These are phyloP conservation scores for Halesus radiatus DNA, from an alignment of 1,140 invertebrate species.

Conservation along the genomic window DNA sequence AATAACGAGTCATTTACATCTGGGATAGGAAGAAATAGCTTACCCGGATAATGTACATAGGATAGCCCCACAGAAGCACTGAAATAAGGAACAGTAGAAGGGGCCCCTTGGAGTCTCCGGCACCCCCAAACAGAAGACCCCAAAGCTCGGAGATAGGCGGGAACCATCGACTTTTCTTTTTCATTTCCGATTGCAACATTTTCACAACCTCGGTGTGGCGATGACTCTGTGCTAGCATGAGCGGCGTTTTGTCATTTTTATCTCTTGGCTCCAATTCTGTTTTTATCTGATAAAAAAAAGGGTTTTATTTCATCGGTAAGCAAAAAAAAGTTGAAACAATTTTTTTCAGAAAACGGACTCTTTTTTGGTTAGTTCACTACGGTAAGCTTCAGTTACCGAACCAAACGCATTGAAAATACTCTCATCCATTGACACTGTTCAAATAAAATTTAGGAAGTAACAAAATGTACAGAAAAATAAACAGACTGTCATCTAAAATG, in stretches of 20 bases:
- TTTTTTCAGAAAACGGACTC: too few relatives aligned
- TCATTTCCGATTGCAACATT: constrained; percentile 84
- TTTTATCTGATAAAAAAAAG: constrained; percentile 73
- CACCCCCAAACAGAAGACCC: constrained; percentile 91
- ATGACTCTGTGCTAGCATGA: constrained; percentile 89
- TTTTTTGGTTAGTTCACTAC: too few relatives aligned
- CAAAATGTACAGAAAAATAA: too few relatives aligned
- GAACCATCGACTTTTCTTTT: constrained; percentile 85
- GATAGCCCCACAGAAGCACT: constrained; percentile 91
- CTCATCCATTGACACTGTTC: too few relatives aligned
- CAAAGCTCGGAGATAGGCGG: constrained; percentile 89
- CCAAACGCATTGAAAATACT: too few relatives aligned
- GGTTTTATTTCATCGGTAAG: neutral
- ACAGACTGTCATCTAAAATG: too few relatives aligned
- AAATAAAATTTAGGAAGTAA: too few relatives aligned
- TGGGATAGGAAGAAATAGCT: too few relatives aligned
- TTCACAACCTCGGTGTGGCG: constrained; percentile 87
- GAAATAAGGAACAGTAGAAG: constrained; percentile 88
- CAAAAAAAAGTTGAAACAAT: too few relatives aligned
- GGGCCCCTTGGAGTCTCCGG: constrained; percentile 90
- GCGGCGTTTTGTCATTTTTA: constrained; percentile 92
- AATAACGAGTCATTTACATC: too few relatives aligned
- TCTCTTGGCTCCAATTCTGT: constrained; percentile 88
- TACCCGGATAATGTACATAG: constrained; percentile 91
- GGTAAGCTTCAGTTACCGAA: too few relatives aligned